These are phyloP conservation scores for Macaria notata DNA, from an alignment of 2,888 invertebrate genomes.

Conservation along the genomic window DNA sequence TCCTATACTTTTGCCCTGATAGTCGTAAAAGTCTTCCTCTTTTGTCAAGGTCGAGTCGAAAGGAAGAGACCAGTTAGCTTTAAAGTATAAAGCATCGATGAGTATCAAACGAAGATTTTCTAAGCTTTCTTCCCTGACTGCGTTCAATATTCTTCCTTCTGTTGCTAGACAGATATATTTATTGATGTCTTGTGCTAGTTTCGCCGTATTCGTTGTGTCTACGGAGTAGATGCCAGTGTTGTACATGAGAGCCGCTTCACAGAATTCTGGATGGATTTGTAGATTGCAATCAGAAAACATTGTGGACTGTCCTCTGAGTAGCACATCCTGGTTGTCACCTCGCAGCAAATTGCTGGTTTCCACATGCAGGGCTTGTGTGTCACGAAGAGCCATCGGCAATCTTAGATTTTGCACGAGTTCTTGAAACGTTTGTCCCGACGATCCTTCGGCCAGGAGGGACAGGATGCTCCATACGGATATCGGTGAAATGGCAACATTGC, in stretches of 20 bases:
- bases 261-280: conserved; percentile 66
- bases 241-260: conserved; percentile 69
- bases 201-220: conserved; percentile 77
- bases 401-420: conserved; percentile 61
- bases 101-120: conserved; percentile 80
- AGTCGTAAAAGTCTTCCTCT: conserved; percentile 81
- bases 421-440: conserved; percentile 64
- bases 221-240: conserved; percentile 79
- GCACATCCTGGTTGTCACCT: conserved; percentile 54
- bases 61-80: conserved; percentile 86
- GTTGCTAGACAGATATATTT: conserved; percentile 86
- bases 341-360: conserved; percentile 55
- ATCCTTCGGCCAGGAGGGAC: conserved; percentile 68
- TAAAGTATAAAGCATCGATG: conserved; percentile 86
- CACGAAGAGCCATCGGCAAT: conserved; percentile 58
- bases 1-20: conserved; percentile 75
- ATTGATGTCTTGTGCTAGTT: conserved; percentile 84
- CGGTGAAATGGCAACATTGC: conserved; percentile 67
- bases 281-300: conserved; percentile 62
- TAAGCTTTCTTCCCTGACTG: conserved; percentile 77
- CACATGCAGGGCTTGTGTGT: conserved; percentile 62
- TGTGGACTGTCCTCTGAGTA: conserved; percentile 57
- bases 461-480: conserved; percentile 72
- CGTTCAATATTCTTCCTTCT: conserved; percentile 84
- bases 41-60: conserved; percentile 83